These are phyloP conservation scores for Xyrauchen texanus DNA, from an alignment of 2,113 vertebrate genomes.

Conservation along the genomic window DNA sequence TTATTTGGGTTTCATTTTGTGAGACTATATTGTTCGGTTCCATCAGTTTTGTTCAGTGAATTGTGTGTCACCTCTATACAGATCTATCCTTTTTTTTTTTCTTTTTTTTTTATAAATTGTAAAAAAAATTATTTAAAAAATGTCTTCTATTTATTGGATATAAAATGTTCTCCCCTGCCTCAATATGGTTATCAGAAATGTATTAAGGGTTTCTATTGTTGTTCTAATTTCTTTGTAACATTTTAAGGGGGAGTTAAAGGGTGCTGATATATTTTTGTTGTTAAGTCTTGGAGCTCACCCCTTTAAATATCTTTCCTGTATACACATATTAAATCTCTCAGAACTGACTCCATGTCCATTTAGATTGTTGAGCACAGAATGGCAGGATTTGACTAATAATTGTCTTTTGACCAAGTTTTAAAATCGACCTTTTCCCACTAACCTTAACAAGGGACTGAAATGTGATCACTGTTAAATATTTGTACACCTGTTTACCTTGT, in stretches of 20 bases:
- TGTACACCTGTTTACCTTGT: constrained; percentile 10
- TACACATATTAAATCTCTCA: constrained; percentile 73
- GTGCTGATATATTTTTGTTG: constrained; percentile 47
- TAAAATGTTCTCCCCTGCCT: constrained; percentile 27
- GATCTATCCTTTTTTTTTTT: constrained; percentile 57
- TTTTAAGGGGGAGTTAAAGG: constrained; percentile 55
- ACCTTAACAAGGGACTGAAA: background rate
- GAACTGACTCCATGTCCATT: constrained; percentile 70
- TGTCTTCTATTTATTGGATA: constrained; percentile 63
- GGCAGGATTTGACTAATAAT: constrained; percentile 69
- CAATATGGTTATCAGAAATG: constrained; percentile 60
- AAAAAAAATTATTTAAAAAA: constrained; percentile 77
- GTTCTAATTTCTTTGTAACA: constrained; percentile 62
- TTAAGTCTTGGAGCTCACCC: constrained; percentile 66
- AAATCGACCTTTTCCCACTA: constrained; percentile 26
- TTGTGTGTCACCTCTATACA: constrained; percentile 67
- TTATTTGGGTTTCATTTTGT: constrained; percentile 54
- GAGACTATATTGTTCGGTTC: constrained; percentile 49
- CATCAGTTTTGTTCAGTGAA: constrained; percentile 57
- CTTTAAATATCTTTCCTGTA: constrained; percentile 55
- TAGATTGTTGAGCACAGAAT: constrained; percentile 71
- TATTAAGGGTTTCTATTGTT: constrained; percentile 55
- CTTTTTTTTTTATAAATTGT: constrained; percentile 69
- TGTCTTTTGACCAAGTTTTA: constrained; percentile 60
- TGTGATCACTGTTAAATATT: constrained; percentile 5